Evolutionary conservation across 2,888 invertebrate species (phyloP).

Genomic region (Mechanitis messenoides): DNA sequence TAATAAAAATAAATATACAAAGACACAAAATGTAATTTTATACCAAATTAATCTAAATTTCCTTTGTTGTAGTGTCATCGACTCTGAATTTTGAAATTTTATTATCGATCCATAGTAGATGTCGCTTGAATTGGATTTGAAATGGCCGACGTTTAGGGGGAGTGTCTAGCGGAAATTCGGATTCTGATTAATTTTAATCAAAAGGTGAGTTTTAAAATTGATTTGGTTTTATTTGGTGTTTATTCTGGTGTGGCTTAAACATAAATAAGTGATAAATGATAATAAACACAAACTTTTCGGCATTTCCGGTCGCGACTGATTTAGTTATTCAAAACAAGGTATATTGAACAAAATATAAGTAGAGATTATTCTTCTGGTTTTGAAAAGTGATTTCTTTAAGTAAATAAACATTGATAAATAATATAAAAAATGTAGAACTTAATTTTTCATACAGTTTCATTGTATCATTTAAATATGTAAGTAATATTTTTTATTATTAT

Average conservation of each 20-base stretch:
- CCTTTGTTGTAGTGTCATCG: slow-evolving; percentile 28
- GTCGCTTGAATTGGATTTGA: slow-evolving; percentile 73
- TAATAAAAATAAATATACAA: too few species aligned
- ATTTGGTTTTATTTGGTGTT: slow-evolving; percentile 18
- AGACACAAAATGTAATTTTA: neutral
- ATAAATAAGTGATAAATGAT: slow-evolving; percentile 16
- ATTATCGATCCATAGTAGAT: slow-evolving; percentile 57
- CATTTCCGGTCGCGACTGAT: slow-evolving; percentile 65
- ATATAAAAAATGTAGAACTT: too few species aligned
- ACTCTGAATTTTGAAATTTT: slow-evolving; percentile 28
- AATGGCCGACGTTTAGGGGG: slow-evolving; percentile 76
- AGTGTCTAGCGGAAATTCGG: slow-evolving; percentile 65
- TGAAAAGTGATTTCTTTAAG: neutral
- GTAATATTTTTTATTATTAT: too few species aligned
- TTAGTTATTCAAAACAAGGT: slow-evolving; percentile 70
- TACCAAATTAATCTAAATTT: slow-evolving; percentile 2
- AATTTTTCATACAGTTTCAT: too few species aligned
- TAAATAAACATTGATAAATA: too few species aligned
- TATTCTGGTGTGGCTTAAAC: slow-evolving; percentile 13
- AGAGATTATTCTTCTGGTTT: slow-evolving; percentile 8
- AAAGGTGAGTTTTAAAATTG: slow-evolving; percentile 47
- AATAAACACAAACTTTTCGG: slow-evolving; percentile 29
- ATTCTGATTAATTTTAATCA: slow-evolving; percentile 47
- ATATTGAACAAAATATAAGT: slow-evolving; percentile 21
- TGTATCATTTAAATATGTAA: too few species aligned